These are phyloP conservation scores for Megaceryle maxima DNA, from an alignment of 2,113 vertebrate genomes.

Conservation along the genomic window DNA sequence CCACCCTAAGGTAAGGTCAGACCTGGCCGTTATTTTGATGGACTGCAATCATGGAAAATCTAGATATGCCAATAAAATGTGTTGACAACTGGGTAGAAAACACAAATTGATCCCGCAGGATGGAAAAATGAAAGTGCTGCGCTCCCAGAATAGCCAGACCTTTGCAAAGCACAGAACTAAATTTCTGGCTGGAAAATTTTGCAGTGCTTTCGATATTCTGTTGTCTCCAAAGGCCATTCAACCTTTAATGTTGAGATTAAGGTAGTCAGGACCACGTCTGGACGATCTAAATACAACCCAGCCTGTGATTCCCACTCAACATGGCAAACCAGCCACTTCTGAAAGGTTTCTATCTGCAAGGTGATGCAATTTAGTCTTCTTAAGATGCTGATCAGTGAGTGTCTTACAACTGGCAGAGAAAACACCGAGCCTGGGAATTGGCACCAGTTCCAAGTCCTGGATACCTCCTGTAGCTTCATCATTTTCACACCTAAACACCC, in stretches of 20 bases:
- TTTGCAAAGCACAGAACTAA: not conserved
- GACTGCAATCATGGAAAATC: not conserved
- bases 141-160: not conserved
- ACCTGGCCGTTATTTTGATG: constrained; percentile 12
- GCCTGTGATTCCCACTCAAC: not conserved
- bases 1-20: constrained; percentile 4
- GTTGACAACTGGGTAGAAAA: constrained; percentile 13
- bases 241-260: not conserved
- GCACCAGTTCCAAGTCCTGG: not conserved
- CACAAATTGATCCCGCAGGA: not conserved
- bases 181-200: not conserved
- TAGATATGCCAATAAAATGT: constrained; percentile 38
- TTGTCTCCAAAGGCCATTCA: not conserved
- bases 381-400: not conserved
- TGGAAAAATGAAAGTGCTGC: not conserved
- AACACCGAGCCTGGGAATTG: not conserved
- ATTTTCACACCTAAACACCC: not conserved
- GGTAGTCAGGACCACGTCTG: not conserved
- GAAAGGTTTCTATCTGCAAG: not conserved
- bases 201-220: not conserved
- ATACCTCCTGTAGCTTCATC: not conserved
- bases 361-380: not conserved
- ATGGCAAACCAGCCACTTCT: not conserved
- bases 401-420: not conserved
- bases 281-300: not conserved